Evolutionary conservation across 1,140 invertebrate species (phyloP).

Genomic region (Drosophila willistoni): DNA sequence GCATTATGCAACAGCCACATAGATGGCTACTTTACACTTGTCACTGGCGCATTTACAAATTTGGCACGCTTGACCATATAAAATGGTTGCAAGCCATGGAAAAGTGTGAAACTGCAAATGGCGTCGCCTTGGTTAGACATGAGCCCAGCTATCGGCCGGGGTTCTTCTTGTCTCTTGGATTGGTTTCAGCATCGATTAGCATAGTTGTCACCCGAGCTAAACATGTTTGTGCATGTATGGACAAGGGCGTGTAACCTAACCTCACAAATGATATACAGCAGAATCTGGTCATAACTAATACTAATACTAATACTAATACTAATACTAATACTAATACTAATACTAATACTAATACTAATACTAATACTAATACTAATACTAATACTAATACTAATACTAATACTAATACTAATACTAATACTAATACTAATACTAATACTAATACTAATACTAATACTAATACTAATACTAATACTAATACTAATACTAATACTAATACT

Average conservation of each 20-base stretch:
- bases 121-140: conserved; percentile 75
- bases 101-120: conserved; percentile 81
- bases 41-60: conserved; percentile 79
- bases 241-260: background rate
- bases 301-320: no score
- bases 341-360: no score
- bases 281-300: no score
- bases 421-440: no score
- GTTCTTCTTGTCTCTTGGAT: conserved; percentile 61
- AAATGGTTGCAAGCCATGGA: conserved; percentile 67
- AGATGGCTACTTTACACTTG: conserved; percentile 67
- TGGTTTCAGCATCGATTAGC: conserved; percentile 70
- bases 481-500: no score
- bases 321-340: no score
- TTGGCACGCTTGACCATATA: conserved; percentile 79
- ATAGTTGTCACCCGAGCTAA: conserved; percentile 60
- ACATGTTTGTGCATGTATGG: background rate
- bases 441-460: no score
- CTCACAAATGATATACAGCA: no score
- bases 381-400: no score
- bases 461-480: no score
- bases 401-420: no score
- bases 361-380: no score
- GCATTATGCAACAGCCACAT: conserved; percentile 57
- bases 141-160: conserved; percentile 22